Base-by-base conservation (phyloP, 2,797 vertebrate species). In the Menidia menidia region DNA sequence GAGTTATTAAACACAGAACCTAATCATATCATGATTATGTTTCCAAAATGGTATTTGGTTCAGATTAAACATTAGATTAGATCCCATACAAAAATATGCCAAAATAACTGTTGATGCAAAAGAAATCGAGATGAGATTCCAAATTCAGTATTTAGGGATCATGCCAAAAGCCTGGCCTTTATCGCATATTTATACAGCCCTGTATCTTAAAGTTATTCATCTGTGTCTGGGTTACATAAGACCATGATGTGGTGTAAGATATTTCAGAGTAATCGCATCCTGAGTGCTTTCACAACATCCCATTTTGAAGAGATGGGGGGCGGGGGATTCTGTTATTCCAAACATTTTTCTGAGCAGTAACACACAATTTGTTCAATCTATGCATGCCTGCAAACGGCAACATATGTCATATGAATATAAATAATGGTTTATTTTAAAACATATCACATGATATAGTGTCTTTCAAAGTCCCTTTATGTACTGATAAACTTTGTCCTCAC, bases 81-180 rank as follows among this genome's bases (percentile, higher is more conserved):
- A 25, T 25, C 25, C 25, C 25, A 25, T 25, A 25, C 25, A 25
- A 25, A 25, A 25, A 25, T 25, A 25, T 25, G 25, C 25, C 25
- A 35, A 50, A 60, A 54, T 7, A 39, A 59, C 67, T 59, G 4
- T 19, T 43, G 19, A 30, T 47, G 15, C 11, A 57, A 62, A 60
- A 32, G 30, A 57, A 30, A 52, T 44, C 44, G 3, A 55, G 19
- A 13, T 33, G 7, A 54, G 39, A 53, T 56, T 67, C 44, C 31
- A 77, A 30, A 51, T 10, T 25, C 9, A 39, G 35, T 39, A 6
- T 1, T 39, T 1, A 39, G 7, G 35, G 35, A 6, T 7, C 10
- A 10, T 39, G 35, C 35, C 3, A 39, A 10, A 4, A 39, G 35
- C 10, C 35, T 39, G 7, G 2, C 7, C 7, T 39, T 7, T 7